These are phyloP conservation scores for Hycleus phaleratus DNA, from an alignment of 1,140 invertebrate species.

Conservation along the genomic window DNA sequence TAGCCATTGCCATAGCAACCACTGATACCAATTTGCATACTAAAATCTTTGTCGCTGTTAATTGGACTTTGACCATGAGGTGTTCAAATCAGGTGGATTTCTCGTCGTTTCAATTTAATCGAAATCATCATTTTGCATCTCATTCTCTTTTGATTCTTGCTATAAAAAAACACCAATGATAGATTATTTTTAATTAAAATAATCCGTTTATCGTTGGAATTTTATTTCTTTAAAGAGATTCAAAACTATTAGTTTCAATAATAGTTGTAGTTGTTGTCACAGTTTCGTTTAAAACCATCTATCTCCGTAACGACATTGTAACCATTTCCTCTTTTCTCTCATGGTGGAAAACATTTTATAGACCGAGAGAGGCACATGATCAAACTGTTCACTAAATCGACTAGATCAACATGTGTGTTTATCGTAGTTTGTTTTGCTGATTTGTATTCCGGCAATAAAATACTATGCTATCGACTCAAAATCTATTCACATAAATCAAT, in stretches of 20 bases:
- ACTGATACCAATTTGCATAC: constrained; percentile 38
- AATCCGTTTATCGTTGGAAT: no score
- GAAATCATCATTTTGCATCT: no score
- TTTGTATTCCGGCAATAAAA: constrained; percentile 20
- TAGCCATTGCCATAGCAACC: constrained; percentile 33
- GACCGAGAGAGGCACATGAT: constrained; percentile 8
- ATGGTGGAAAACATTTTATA: constrained; percentile 6
- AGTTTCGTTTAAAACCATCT: constrained; percentile 8
- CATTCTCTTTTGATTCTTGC: no score
- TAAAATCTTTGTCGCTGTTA: constrained; percentile 39
- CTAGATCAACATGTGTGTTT: constrained; percentile 25
- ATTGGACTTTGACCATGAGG: constrained; percentile 30
- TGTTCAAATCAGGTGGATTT: constrained; percentile 5
- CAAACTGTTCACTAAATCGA: constrained; percentile 9
- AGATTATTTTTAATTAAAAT: no score
- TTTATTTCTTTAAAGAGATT: no score
- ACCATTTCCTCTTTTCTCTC: constrained; percentile 6
- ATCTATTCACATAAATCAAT: constrained; percentile 19
- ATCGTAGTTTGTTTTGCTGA: constrained; percentile 18
- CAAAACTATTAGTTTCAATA: no score
- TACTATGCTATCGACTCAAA: constrained; percentile 15
- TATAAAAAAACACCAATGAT: no score
- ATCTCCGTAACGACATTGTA: constrained; percentile 10
- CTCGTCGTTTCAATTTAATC: no score
- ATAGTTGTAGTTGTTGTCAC: no score